Evolutionary conservation across 2,113 vertebrate species (phyloP), one percentile per base, ranked within the genome.

Genomic region (Delphinapterus leucas): DNA sequence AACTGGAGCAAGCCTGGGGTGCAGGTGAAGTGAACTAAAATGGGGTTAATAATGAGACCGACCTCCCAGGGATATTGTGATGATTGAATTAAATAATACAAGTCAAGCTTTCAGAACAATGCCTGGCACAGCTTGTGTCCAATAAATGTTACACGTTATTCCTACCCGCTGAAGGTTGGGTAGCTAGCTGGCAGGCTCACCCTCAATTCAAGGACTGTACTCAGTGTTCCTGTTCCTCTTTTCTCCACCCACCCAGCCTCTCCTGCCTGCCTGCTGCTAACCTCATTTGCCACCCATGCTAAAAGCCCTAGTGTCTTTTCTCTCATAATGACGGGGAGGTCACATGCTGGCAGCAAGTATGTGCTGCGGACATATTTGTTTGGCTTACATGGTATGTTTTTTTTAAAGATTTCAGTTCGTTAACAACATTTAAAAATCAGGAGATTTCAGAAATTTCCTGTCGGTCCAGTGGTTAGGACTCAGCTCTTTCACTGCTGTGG

Each of bases 21-120:
- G 2, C 49, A 73, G 68, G 83, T 82, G 25, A 96, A 74, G 82
- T 86, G 28, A 92, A 87, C 25, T 60, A 60, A 88, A 91, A 31
- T 67, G 28, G n/a, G 33, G 17, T 47, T 61, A 89, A 71, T 53
- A 82, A 82, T 70, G 44, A 71, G 55, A 81, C 4, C 14, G 65
- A 67, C 53, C 53, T 85, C 61, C 82, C 36, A 70, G 38, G 41
- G 21, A 60, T 74, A 86, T 31, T 86, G 17, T 71, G 55, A 85
- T 55, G 41, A 86, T 79, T 91, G 67, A 96, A 79, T 65, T 41
- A 92, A 97, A 23, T 15, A 74, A 70, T 67, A 83, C n/a, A 55
- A 47, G 53, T 44, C 60, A 93, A 95, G 33, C 38, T 61, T 95
- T 91, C 23, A 71, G 38, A 91, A 73, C 25, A 89, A 76, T 60